These are phyloP conservation scores for Boloria selene DNA, from an alignment of 2,888 invertebrate genomes.

Conservation along the genomic window DNA sequence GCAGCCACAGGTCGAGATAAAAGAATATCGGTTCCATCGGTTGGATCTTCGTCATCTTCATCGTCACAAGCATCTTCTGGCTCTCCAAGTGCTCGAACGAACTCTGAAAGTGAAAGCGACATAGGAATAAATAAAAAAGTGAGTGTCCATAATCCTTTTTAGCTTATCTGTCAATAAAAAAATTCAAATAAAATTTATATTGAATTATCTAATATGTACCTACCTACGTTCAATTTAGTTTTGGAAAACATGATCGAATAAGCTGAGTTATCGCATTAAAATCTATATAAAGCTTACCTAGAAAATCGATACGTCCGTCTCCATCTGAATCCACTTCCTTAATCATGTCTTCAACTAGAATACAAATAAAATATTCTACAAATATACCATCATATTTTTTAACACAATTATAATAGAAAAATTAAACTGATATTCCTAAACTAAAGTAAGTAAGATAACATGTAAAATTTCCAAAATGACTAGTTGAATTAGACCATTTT, in stretches of 20 bases:
- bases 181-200: neutral
- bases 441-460: neutral
- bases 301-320: constrained; percentile 96
- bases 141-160: too few species aligned
- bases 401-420: too few species aligned
- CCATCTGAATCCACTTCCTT: constrained; percentile 97
- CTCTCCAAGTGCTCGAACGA: constrained; percentile 92
- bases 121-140: too few species aligned
- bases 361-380: neutral
- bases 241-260: too few species aligned
- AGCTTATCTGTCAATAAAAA: too few species aligned
- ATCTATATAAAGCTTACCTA: constrained; percentile 80
- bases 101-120: constrained; percentile 78
- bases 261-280: too few species aligned
- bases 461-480: too few species aligned
- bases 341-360: constrained; percentile 97
- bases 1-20: constrained; percentile 62
- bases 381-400: neutral
- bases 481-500: neutral
- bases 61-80: constrained; percentile 92
- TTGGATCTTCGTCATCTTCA: constrained; percentile 80
- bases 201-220: neutral
- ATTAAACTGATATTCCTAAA: neutral
- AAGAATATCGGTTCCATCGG: constrained; percentile 58
- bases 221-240: neutral